Percentiles rank a stretch among this genome's conserved stretches.
Conservation (phyloP, 2,113 vertebrate genomes). For the Pluvianellus socialis region DNA sequence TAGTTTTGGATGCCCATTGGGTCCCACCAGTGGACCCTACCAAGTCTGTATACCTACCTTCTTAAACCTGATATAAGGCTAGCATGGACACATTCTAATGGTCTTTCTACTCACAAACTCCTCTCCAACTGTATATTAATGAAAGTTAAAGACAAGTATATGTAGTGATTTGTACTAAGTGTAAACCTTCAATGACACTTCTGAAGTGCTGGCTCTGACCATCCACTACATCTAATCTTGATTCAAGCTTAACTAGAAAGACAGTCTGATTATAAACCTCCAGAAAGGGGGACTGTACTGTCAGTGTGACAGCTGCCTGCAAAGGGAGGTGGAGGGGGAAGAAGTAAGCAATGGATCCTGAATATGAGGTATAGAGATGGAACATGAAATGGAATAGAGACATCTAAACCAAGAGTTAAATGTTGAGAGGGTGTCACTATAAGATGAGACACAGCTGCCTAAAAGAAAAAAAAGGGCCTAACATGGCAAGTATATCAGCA, state of each 20-base stretch:
- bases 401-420: neutral
- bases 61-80: neutral
- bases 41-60: neutral
- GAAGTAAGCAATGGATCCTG: neutral
- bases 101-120: neutral
- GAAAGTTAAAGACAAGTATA: neutral
- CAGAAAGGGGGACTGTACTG: neutral
- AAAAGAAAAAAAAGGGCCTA: neutral
- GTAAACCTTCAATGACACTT: neutral
- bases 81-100: neutral
- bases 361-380: neutral
- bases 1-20: neutral
- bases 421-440: neutral
- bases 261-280: neutral
- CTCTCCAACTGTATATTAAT: neutral
- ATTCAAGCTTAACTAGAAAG: neutral
- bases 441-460: neutral
- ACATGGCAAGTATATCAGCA: neutral
- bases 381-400: neutral
- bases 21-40: no score
- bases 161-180: neutral
- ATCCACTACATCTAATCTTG: neutral
- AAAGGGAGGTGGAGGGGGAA: neutral
- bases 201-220: neutral
- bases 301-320: neutral